phyloP scores from a whole-genome alignment of 2,113 vertebrate species.

The Megaceryle torquata region DNA sequence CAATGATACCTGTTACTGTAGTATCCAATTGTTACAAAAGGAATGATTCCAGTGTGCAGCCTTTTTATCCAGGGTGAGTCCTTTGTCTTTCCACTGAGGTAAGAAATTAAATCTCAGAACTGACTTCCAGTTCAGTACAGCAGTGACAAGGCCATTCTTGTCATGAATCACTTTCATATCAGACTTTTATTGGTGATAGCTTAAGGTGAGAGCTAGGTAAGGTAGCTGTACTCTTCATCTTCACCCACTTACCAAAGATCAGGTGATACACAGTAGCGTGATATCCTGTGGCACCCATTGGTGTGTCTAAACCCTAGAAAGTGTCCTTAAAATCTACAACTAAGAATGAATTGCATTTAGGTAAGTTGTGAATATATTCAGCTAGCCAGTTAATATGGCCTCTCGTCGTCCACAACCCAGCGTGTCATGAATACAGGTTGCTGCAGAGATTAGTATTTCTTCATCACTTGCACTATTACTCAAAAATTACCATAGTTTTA shows the following conservation, averaged over 20 bases:
- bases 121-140: background rate
- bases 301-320: background rate
- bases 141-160: background rate
- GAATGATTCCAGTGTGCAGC: background rate
- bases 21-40: background rate
- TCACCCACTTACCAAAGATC: background rate
- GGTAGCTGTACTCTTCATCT: background rate
- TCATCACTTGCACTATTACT: background rate
- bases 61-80: background rate
- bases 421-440: background rate
- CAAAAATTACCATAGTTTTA: background rate
- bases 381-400: background rate
- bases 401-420: background rate
- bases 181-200: background rate
- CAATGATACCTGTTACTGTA: background rate
- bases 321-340: background rate
- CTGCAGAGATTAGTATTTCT: background rate
- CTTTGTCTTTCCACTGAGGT: background rate
- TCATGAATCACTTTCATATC: background rate
- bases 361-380: background rate
- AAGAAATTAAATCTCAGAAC: background rate
- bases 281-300: background rate
- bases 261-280: background rate
- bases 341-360: background rate
- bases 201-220: background rate